phyloP scores from a whole-genome alignment of 2,113 vertebrate species.

The Delphinus delphis region DNA sequence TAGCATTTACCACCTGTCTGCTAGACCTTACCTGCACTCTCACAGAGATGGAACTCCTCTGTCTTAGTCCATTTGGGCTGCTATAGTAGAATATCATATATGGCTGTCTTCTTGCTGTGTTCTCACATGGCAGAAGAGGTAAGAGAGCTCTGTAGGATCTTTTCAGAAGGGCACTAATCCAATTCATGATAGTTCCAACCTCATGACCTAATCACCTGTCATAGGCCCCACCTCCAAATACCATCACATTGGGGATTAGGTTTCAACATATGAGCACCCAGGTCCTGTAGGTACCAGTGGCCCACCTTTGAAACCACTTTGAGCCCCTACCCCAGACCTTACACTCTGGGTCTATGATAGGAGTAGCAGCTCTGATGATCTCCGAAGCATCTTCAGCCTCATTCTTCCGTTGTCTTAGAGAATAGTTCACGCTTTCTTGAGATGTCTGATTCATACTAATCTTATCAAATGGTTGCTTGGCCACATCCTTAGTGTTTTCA shows the following conservation, averaged over 20 bases:
- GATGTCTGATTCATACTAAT: not conserved
- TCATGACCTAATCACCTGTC: not conserved
- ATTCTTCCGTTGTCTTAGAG: not conserved
- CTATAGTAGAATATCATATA: not conserved
- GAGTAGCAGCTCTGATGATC: not conserved
- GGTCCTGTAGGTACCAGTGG: not conserved
- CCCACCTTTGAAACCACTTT: not conserved
- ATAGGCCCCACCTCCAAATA: not conserved
- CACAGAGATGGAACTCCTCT: not conserved
- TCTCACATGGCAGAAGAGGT: not conserved
- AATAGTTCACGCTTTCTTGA: not conserved
- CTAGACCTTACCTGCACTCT: not conserved
- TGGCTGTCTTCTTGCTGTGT: not conserved
- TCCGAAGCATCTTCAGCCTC: not conserved
- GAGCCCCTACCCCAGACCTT: not conserved
- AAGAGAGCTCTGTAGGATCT: not conserved
- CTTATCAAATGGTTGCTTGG: not conserved
- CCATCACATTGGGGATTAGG: not conserved
- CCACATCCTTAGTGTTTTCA: not conserved
- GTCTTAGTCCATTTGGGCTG: not conserved
- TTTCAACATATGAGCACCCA: not conserved
- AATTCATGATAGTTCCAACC: not conserved
- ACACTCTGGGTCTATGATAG: not conserved
- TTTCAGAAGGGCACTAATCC: not conserved
- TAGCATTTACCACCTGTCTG: not conserved